Conservation (phyloP, 2,113 vertebrate species). For the Camelus bactrianus region DNA sequence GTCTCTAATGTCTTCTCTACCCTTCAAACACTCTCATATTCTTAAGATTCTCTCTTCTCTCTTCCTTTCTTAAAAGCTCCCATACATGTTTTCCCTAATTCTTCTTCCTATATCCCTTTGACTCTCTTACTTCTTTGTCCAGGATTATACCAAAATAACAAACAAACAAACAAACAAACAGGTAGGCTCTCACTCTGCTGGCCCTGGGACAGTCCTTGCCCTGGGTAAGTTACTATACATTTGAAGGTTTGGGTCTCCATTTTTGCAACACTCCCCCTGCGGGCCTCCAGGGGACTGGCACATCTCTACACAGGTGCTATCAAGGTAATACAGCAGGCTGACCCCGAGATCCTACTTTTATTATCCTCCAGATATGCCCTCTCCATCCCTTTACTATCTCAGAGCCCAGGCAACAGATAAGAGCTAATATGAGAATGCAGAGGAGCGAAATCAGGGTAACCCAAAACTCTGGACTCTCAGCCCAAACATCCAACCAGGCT, state of each 20-base stretch:
- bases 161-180: background rate
- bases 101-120: background rate
- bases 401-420: background rate
- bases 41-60: background rate
- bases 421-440: background rate
- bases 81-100: background rate
- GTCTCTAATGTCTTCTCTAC: background rate
- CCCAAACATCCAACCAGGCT: background rate
- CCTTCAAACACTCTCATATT: background rate
- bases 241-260: background rate
- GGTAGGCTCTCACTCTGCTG: background rate
- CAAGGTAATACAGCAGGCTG: background rate
- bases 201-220: background rate
- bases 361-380: background rate
- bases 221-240: background rate
- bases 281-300: background rate
- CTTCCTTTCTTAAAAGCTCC: slow-evolving; percentile 14
- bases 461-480: background rate
- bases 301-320: background rate
- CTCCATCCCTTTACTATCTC: background rate
- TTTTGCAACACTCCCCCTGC: background rate
- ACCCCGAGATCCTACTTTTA: background rate
- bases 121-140: slow-evolving; percentile 10
- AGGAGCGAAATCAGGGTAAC: background rate
- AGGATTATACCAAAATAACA: background rate